Base-by-base conservation (phyloP, 1,140 invertebrate species). In the Pararge aegeria region DNA sequence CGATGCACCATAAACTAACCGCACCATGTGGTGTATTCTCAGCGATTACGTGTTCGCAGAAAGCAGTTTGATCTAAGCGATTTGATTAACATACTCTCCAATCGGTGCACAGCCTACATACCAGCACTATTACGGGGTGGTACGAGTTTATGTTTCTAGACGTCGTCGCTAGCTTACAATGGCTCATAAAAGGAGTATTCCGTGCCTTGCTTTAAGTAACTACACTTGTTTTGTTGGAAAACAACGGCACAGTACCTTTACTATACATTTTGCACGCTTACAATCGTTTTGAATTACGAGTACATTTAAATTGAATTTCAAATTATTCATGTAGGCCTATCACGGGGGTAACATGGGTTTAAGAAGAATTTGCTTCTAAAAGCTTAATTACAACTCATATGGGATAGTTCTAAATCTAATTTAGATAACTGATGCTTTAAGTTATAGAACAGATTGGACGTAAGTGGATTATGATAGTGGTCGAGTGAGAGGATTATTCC, bases 61-160 rank as follows among this genome's bases (percentile, higher is more conserved):
- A 4, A 24, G 24, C 7, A 24, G n/a, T 61, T 48, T 42, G 55
- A 64, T 55, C 46, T 40, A 12, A 49, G 55, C 16, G 21, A 55
- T 61, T 52, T 29, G 29, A 19, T 49, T 61, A 61, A 65, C 53
- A 61, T 49, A 65, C 55, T 64, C 56, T 54, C 12, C 12, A 42
- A 27, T 61, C 29, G 57, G 30, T 48, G 38, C 37, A 55, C 30
- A 18, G 38, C 7, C 27, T 50, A 53, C 16, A 49, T 51, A 27
- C 55, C 49, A 42, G 38, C 38, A 42, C 13, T 46, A 48, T 48
- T 20, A 55, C 54, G 24, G 21, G 51, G 38, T 52, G 60, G 53
- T 62, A 56, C 60, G 53, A 30, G 38, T 37, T 44, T 42, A 42
- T 56, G 55, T 56, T 49, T 49, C 30, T 18, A 56, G 19, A 56